Conservation (phyloP, 2,888 invertebrate genomes). For the Suillia variegata region DNA sequence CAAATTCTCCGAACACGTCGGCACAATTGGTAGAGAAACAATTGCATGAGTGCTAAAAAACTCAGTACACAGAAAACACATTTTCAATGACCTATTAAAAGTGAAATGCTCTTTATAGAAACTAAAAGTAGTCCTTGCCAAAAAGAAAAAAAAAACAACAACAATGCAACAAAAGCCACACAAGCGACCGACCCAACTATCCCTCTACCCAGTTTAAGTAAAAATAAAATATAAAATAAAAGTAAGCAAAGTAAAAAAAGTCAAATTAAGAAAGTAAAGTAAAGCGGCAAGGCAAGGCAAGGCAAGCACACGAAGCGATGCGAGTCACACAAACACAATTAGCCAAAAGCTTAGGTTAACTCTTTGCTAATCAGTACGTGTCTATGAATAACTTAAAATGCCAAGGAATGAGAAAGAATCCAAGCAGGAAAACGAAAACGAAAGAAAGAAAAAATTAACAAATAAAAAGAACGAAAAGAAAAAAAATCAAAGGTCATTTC, state of each 20-base stretch:
- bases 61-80: no score
- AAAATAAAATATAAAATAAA: background rate
- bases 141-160: background rate
- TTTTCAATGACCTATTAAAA: constrained; percentile 9
- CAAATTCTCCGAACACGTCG: no score
- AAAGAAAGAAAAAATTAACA: constrained; percentile 4
- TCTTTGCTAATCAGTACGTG: constrained; percentile 33
- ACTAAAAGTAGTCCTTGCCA: constrained; percentile 5
- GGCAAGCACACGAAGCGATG: constrained; percentile 22
- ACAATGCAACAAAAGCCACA: background rate
- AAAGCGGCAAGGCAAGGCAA: no score
- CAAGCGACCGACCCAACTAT: background rate
- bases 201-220: background rate
- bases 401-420: background rate
- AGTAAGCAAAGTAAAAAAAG: background rate
- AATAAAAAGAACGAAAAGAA: no score
- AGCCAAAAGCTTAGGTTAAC: constrained; percentile 49
- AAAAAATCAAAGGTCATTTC: background rate
- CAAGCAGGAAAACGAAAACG: constrained; percentile 19
- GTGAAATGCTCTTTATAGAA: background rate
- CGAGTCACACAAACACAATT: constrained; percentile 55
- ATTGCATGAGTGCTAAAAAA: no score
- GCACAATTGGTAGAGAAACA: no score
- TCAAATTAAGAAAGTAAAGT: no score
- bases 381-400: constrained; percentile 31